A percentile compares a stretch with the other conserved stretches of the same genome.
phyloP scores from a whole-genome alignment of 2,113 vertebrate genomes.

The Asarcornis scutulata region DNA sequence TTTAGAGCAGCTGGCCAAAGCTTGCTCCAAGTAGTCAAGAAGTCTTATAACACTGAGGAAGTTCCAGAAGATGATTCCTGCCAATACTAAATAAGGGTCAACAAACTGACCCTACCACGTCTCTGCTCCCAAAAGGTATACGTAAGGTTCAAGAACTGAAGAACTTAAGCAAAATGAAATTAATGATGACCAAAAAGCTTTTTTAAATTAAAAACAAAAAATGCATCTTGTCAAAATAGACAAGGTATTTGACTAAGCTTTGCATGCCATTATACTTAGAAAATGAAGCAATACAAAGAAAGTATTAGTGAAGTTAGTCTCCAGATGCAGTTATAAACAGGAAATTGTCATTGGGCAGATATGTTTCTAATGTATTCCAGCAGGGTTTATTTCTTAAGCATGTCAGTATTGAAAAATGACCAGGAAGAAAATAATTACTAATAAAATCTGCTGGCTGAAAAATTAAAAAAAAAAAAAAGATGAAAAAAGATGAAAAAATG shows the following conservation, averaged over 20 bases:
- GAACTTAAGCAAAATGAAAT: neutral
- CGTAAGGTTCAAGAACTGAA: neutral
- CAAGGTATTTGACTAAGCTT: neutral
- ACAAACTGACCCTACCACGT: neutral
- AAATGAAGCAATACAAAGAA: slow-evolving; percentile 23
- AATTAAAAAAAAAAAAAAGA: neutral
- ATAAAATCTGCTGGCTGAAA: slow-evolving; percentile 3
- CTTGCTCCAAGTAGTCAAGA: slow-evolving; percentile 46
- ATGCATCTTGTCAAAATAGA: neutral
- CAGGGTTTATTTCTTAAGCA: slow-evolving; percentile 45
- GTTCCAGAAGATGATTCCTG: slow-evolving; percentile 12
- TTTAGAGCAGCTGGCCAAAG: slow-evolving; percentile 56
- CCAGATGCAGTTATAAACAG: slow-evolving; percentile 67
- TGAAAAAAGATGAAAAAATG: neutral
- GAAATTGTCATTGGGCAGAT: slow-evolving; percentile 64
- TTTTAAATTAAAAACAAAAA: neutral
- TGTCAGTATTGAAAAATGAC: slow-evolving; percentile 41
- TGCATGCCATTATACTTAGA: neutral
- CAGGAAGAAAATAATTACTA: slow-evolving; percentile 19
- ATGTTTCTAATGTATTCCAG: slow-evolving; percentile 66
- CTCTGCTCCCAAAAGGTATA: neutral
- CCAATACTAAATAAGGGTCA: neutral
- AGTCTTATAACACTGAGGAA: slow-evolving; percentile 24
- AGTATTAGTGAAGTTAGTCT: slow-evolving; percentile 15
- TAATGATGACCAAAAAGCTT: neutral